Evolutionary conservation across 2,888 invertebrate species (phyloP).

Genomic region (Isoperla grammatica): DNA sequence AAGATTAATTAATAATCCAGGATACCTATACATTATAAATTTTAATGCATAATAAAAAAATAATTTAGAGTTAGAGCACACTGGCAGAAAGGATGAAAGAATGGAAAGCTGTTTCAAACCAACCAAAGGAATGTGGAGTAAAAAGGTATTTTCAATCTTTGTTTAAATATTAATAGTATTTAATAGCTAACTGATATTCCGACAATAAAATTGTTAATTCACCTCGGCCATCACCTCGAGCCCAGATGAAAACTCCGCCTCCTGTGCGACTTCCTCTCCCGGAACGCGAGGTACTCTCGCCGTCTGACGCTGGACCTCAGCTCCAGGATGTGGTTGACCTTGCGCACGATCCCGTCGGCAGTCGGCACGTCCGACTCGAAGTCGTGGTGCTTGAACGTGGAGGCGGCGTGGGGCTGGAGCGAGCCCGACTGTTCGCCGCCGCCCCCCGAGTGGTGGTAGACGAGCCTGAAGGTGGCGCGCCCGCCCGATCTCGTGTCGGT

Average conservation of each 20-base stretch:
- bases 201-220: no score
- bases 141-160: no score
- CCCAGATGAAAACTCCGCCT: constrained; percentile 51
- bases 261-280: constrained; percentile 62
- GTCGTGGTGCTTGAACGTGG: constrained; percentile 72
- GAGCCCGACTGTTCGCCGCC: constrained; percentile 7
- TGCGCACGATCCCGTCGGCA: constrained; percentile 78
- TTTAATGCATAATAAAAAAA: no score
- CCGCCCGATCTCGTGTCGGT: constrained; percentile 64
- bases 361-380: constrained; percentile 75
- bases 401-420: constrained; percentile 2
- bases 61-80: no score
- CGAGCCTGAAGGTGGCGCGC: constrained; percentile 68
- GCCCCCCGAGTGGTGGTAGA: constrained; percentile 45
- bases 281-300: constrained; percentile 72
- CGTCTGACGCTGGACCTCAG: constrained; percentile 71
- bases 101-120: no score
- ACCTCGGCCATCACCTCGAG: constrained; percentile 35
- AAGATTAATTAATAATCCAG: no score
- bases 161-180: no score
- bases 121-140: no score
- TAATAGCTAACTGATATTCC: no score
- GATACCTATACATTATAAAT: no score
- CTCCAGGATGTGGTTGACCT: constrained; percentile 81
- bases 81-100: no score